A percentile compares a stretch with the other conserved stretches of the same genome.
phyloP scores from a whole-genome alignment of 2,888 invertebrate genomes.

The Callyntrura guangdongensis region DNA sequence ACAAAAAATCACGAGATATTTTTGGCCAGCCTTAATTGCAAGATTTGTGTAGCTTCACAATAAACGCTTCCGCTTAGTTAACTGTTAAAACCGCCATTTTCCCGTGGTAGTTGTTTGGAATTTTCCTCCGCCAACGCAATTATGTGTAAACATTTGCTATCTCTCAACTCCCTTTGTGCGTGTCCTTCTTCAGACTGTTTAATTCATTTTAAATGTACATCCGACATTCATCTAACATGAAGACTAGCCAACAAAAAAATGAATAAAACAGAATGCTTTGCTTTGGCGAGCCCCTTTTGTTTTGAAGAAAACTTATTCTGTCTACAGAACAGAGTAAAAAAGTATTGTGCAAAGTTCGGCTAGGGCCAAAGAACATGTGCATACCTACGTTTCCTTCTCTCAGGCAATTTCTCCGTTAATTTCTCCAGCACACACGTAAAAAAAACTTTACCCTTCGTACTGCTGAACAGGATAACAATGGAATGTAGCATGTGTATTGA shows the following conservation, averaged over 20 bases:
- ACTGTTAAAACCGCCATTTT: slow-evolving; percentile 36
- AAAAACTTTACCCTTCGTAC: slow-evolving; percentile 35
- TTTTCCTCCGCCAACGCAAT: slow-evolving; percentile 44
- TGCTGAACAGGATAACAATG: no score
- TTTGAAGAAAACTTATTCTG: slow-evolving; percentile 17
- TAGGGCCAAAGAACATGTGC: slow-evolving; percentile 7
- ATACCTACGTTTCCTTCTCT: neutral
- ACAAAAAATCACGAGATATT: slow-evolving; percentile 63
- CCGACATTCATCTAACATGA: slow-evolving; percentile 43
- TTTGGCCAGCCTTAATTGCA: slow-evolving; percentile 52
- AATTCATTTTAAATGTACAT: slow-evolving; percentile 64
- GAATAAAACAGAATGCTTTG: neutral
- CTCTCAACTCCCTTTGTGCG: slow-evolving; percentile 4
- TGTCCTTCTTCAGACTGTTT: slow-evolving; percentile 28
- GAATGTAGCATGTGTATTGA: no score
- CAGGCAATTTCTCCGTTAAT: slow-evolving; percentile 34
- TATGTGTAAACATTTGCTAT: slow-evolving; percentile 52
- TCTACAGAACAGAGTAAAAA: neutral
- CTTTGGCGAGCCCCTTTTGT: neutral
- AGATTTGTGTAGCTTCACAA: slow-evolving; percentile 62
- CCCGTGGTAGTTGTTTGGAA: slow-evolving; percentile 10
- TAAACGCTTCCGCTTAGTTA: slow-evolving; percentile 67
- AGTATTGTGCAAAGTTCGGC: slow-evolving; percentile 16
- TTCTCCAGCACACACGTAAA: slow-evolving; percentile 16
- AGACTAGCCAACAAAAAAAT: neutral